Percentiles rank a stretch among this genome's conserved stretches.
Evolutionary conservation across 1,140 invertebrate species (phyloP).

Genomic region (Scaptomyza montana): DNA sequence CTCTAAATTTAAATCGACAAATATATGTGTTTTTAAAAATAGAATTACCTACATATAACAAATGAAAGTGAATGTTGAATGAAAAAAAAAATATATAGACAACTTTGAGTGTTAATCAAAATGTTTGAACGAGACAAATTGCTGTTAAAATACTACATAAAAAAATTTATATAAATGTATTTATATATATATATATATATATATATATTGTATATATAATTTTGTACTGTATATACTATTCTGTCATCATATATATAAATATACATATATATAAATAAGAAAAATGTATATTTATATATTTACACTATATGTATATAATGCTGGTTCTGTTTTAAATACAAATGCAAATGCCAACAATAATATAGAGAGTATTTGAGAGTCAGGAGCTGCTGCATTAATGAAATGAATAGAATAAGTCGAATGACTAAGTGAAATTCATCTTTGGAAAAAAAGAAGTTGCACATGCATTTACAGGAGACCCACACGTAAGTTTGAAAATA

Average conservation of each 20-base stretch:
- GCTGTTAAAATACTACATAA: too few species aligned
- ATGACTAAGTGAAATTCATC: slow-evolving; percentile 5
- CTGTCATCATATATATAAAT: too few species aligned
- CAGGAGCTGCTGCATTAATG: neutral
- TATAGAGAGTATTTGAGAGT: neutral
- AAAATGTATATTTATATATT: too few species aligned
- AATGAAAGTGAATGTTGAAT: slow-evolving; percentile 48
- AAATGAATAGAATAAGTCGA: neutral
- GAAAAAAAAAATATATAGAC: slow-evolving; percentile 2
- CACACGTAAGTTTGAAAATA: slow-evolving; percentile 38
- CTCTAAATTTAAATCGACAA: slow-evolving; percentile 42
- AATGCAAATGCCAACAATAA: neutral
- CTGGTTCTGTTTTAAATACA: neutral
- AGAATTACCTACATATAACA: slow-evolving; percentile 37
- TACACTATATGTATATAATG: too few species aligned
- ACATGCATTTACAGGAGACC: slow-evolving; percentile 67
- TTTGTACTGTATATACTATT: too few species aligned
- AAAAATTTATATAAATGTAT: too few species aligned
- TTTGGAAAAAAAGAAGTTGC: neutral
- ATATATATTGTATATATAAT: too few species aligned
- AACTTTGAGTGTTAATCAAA: neutral
- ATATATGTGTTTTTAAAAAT: slow-evolving; percentile 52
- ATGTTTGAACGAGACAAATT: too few species aligned
- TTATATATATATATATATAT: too few species aligned
- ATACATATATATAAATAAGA: too few species aligned